Evolutionary conservation across 1,140 invertebrate species (phyloP), one percentile per base, ranked within the genome.

Genomic region (Euschistus heros): DNA sequence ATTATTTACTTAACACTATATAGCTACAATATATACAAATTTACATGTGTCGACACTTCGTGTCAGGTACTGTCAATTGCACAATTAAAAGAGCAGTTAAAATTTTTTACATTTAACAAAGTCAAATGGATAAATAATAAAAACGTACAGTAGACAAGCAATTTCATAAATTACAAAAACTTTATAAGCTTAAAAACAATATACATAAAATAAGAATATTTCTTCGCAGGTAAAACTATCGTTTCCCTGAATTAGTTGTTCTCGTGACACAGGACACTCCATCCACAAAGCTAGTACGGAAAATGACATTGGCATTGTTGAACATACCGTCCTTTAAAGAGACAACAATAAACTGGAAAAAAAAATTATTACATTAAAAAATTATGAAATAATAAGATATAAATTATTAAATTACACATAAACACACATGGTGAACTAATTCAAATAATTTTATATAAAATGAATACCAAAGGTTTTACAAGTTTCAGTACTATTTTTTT

Each of bases 281-380:
- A 78, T 99, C 94, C 24, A 93, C 84, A 76, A 99, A 98, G 71
- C 86, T 86, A 0, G 97, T 98, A 63, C 89, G 87, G 78, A 94
- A 99, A 20, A 99, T 75, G 27, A 99, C 94, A 79, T 99, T 99
- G 0, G 97, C 97, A 79, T 99, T 98, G 75, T 93, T 96, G 76
- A 98, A 99, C 91, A 99, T 98, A 27, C 97, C 97, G 77, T 99
- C 94, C 76, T 99, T 99, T 15, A 99, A 80, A 0, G 97, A 99
- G 0, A 99, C 97, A 66, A 99, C 88, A 70, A 99, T 93, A 76
- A 99, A 99, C 86, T 99, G 82, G 55, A 85, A 79, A 69, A 72
- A 66, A 47, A 52, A 59, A 8, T 13, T 18, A 55, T n/a, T n/a
- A n/a, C n/a, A n/a, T n/a, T n/a, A n/a, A n/a, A n/a, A n/a, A n/a